Evolutionary conservation across 2,888 invertebrate genomes (phyloP), one percentile per base, ranked within the genome.

Genomic region (Nesidiocoris tenuis): DNA sequence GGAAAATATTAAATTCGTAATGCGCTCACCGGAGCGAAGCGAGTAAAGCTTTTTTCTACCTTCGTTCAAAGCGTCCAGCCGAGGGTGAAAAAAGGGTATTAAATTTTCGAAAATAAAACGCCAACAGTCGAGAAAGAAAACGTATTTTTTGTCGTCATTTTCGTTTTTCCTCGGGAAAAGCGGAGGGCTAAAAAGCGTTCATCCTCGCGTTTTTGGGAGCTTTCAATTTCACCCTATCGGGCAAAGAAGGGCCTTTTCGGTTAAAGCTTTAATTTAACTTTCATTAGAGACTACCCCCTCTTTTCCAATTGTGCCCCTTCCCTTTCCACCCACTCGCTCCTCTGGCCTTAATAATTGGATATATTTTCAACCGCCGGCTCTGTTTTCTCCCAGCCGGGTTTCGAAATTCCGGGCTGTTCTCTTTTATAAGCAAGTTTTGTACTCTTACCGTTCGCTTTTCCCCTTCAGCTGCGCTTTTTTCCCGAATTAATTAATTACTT

Each of bases 211-310:
- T 64, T 25, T 25, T n/a, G 1, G 7, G 25, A 1, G 25, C 25
- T 25, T 64, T 17, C 23, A 22, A 24, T 64, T 64, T 25, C n/a
- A n/a, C 64, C 9, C 64, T 64, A 64, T 64, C 64, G 64, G 17
- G 72, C n/a, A 9, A 24, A 63, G 72, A 61, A 24, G 72, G 61
- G 61, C n/a, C 25, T 24, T 61, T 22, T 56, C 22, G 56, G 54
- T 65, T 74, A 54, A 63, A 64, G 64, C 64, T 74, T 74, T 74
- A 74, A 74, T 74, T 74, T 74, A 74, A 74, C 74, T 74, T 74
- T 74, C 74, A 74, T 74, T 74, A 64, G 56, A 55, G 39, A 18
- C 18, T 17, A 25, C 70, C 57, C n/a, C 39, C 17, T 39, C 9
- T 25, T 71, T 18, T 3, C 1, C 61, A 18, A 19, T 16, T 54